phyloP scores from a whole-genome alignment of 2,888 invertebrate genomes.

The Cephus pulcher region DNA sequence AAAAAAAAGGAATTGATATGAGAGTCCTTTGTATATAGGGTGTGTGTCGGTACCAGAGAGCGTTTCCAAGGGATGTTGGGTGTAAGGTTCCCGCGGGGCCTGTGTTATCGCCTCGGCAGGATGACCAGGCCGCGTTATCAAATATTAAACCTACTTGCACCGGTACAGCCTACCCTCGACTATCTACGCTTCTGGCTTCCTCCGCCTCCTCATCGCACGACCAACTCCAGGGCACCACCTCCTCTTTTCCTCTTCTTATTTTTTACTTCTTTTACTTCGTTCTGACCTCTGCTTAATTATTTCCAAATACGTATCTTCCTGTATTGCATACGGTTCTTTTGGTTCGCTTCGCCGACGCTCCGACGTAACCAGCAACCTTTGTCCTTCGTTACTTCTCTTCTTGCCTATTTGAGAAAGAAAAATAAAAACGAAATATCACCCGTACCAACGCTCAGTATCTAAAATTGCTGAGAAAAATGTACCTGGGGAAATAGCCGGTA shows the following conservation, averaged over 20 bases:
- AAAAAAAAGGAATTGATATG: not conserved
- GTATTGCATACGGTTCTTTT: not conserved
- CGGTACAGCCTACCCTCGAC: constrained; percentile 51
- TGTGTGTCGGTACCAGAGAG: constrained; percentile 15
- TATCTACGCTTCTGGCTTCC: constrained; percentile 7
- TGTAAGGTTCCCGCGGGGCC: constrained; percentile 66
- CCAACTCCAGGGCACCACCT: constrained; percentile 23
- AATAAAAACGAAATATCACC: not conserved
- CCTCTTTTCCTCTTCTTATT: constrained; percentile 32
- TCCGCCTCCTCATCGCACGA: not conserved
- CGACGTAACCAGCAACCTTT: no score
- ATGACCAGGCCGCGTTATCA: constrained; percentile 66
- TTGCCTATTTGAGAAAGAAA: not conserved
- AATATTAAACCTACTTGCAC: constrained; percentile 67
- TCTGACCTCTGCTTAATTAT: constrained; percentile 11
- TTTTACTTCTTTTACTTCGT: constrained; percentile 22
- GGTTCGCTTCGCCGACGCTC: no score
- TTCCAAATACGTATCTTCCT: not conserved
- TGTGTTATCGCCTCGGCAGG: constrained; percentile 67
- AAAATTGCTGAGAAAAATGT: not conserved
- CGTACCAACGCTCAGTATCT: not conserved
- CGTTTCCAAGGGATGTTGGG: constrained; percentile 63
- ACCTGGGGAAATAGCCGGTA: not conserved
- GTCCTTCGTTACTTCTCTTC: not conserved
- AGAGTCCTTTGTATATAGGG: not conserved